Evolutionary conservation across 2,797 vertebrate genomes (phyloP).

Genomic region (Pangasius larnaudii): DNA sequence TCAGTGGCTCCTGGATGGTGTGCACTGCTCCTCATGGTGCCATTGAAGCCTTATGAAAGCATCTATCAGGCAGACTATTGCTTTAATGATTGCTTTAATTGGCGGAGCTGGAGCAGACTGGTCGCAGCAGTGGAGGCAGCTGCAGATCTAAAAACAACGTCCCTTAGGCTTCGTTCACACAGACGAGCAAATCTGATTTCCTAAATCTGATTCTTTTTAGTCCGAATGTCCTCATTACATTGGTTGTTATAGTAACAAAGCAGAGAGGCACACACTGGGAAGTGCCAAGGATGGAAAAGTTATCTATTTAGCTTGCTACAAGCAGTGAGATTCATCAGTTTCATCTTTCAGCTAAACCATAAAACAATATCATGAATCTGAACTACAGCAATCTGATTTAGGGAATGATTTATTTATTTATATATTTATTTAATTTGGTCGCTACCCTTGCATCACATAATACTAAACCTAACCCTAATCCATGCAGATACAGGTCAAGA

Average conservation of each 20-base stretch:
- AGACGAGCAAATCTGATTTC: conserved; percentile 20
- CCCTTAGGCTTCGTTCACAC: conserved; percentile 16
- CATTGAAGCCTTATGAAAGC: conserved; percentile 32
- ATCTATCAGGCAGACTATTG: conserved; percentile 41
- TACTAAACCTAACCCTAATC: background rate
- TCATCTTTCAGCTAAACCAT: background rate
- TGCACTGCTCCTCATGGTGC: conserved; percentile 5
- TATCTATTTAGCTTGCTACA: conserved; percentile 10
- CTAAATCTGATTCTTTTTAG: conserved; percentile 24
- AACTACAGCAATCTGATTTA: background rate
- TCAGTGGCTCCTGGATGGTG: conserved; percentile 13
- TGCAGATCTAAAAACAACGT: conserved; percentile 22
- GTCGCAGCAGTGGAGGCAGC: conserved; percentile 27
- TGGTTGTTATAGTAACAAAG: conserved; percentile 32
- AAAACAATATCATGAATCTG: background rate
- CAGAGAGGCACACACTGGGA: conserved; percentile 9
- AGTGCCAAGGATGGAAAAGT: background rate
- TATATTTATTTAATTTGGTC: background rate
- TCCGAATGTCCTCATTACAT: conserved; percentile 11
- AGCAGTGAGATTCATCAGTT: background rate
- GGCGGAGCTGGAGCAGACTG: conserved; percentile 40
- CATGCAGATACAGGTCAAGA: background rate
- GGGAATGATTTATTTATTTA: background rate
- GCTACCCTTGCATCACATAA: background rate
- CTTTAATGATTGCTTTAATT: conserved; percentile 54